These are phyloP conservation scores for Agrotis segetum DNA, from an alignment of 2,888 invertebrate species.

Conservation along the genomic window DNA sequence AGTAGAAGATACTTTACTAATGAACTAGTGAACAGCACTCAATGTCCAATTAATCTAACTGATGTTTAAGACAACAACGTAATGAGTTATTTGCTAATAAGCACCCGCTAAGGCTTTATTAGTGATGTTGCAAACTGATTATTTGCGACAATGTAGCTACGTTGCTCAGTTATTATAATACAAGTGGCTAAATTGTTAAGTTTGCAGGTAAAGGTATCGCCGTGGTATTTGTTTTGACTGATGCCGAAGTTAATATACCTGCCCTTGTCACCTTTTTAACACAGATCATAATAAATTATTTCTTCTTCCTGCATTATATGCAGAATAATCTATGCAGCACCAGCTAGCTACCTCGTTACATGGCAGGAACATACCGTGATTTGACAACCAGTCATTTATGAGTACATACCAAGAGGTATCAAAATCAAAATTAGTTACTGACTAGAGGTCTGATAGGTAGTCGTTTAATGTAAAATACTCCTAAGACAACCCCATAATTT, in stretches of 20 bases:
- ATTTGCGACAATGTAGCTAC: constrained; percentile 68
- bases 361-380: neutral
- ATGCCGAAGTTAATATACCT: neutral
- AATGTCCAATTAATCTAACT: constrained; percentile 59
- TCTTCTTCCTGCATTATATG: neutral
- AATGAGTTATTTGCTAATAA: constrained; percentile 62
- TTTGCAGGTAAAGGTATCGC: constrained; percentile 5
- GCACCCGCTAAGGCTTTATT: constrained; percentile 54
- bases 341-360: neutral
- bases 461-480: neutral
- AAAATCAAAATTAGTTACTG: neutral
- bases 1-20: constrained; percentile 51
- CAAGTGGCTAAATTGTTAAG: constrained; percentile 9
- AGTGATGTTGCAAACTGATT: constrained; percentile 65
- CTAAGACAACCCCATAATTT: neutral
- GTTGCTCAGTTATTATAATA: constrained; percentile 61
- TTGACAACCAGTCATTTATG: neutral
- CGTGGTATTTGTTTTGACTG: neutral
- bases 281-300: neutral
- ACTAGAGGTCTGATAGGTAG: neutral
- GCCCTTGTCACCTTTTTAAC: neutral
- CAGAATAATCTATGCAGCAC: neutral
- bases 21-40: constrained; percentile 48
- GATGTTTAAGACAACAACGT: constrained; percentile 57
- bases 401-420: neutral